These are phyloP conservation scores for Limnephilus marmoratus DNA, from an alignment of 2,888 invertebrate species.

Conservation along the genomic window DNA sequence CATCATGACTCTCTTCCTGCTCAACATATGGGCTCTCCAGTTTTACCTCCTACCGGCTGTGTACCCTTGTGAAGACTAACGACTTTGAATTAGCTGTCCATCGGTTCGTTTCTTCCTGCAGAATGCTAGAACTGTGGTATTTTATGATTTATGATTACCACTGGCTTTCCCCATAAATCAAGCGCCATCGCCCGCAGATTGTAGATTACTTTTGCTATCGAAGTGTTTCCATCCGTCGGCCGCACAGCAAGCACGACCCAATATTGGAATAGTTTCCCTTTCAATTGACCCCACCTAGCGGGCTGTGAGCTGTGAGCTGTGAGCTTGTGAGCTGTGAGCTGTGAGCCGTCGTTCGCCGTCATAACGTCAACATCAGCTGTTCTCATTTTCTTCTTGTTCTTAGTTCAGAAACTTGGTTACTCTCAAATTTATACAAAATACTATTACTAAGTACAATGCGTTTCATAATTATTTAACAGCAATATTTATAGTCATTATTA, in stretches of 20 bases:
- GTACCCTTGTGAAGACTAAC: constrained; percentile 4
- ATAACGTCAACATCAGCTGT: constrained; percentile 10
- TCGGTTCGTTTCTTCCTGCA: neutral
- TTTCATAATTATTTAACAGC: too few relatives aligned
- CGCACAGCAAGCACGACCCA: neutral
- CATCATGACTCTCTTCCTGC: neutral
- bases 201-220: constrained; percentile 56
- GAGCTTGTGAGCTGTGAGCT: neutral
- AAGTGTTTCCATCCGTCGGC: constrained; percentile 10
- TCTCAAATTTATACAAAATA: neutral
- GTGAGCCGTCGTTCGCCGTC: neutral
- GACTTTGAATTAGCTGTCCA: constrained; percentile 24
- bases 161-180: constrained; percentile 57
- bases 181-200: constrained; percentile 30
- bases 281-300: constrained; percentile 29
- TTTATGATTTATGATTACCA: constrained; percentile 45
- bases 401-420: neutral
- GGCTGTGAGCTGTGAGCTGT: neutral
- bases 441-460: neutral
- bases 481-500: neutral
- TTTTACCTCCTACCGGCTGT: neutral
- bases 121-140: constrained; percentile 10
- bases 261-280: constrained; percentile 39
- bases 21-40: neutral
- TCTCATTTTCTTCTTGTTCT: neutral